Conservation (phyloP, 2,888 invertebrate genomes). For the Xestia sexstrigata region DNA sequence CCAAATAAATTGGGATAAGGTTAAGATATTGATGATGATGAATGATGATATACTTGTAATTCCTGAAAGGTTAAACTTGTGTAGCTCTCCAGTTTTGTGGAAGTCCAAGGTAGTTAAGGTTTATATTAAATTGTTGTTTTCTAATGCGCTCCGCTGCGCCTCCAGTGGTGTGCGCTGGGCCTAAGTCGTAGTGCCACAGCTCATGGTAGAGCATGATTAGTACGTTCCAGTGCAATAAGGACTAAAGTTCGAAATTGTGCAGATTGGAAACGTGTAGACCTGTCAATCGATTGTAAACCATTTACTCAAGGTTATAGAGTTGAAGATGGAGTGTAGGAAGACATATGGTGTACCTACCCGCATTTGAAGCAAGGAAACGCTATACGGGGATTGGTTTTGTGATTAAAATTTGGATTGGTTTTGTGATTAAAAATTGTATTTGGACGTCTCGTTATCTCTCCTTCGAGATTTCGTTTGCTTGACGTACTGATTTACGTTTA, state of each 20-base stretch:
- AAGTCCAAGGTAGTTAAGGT: too few relatives aligned
- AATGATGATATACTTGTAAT: background rate
- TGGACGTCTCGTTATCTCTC: constrained; percentile 59
- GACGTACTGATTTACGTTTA: constrained; percentile 9
- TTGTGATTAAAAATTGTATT: constrained; percentile 70
- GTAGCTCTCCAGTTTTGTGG: background rate
- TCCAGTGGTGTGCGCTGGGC: too few relatives aligned
- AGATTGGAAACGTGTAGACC: background rate
- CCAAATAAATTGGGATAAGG: too few relatives aligned
- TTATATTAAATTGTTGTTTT: too few relatives aligned
- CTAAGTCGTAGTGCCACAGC: fast-evolving
- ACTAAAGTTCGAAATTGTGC: background rate
- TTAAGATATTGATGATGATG: too few relatives aligned
- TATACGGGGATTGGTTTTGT: constrained; percentile 71
- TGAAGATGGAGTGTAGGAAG: constrained; percentile 14
- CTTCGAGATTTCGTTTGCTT: constrained; percentile 32
- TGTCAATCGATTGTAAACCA: constrained; percentile 14
- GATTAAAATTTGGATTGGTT: constrained; percentile 72
- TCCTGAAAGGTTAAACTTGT: background rate
- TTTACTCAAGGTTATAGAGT: background rate
- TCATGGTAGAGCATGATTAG: background rate
- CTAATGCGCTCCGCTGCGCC: too few relatives aligned
- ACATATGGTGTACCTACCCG: constrained; percentile 12
- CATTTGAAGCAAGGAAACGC: constrained; percentile 65
- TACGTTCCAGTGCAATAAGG: background rate